phyloP scores from a whole-genome alignment of 2,888 invertebrate genomes.

The Athetis lepigone region DNA sequence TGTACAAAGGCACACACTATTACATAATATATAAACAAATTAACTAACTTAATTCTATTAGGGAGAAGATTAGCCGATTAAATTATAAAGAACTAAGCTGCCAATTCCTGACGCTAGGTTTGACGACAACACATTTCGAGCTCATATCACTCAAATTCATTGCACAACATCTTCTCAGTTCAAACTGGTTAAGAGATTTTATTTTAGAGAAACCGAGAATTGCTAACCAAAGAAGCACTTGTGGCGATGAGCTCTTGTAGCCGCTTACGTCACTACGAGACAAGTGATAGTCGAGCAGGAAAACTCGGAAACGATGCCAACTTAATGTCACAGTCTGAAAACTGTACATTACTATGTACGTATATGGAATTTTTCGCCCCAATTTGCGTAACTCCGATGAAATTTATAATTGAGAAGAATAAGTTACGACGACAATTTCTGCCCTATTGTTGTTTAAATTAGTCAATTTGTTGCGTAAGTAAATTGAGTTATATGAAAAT shows the following conservation, averaged over 20 bases:
- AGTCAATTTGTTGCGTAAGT: slow-evolving; percentile 5
- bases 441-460: slow-evolving; percentile 17
- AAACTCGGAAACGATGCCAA: slow-evolving; percentile 26
- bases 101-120: neutral
- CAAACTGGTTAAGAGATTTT: slow-evolving; percentile 12
- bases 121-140: neutral
- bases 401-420: slow-evolving; percentile 19
- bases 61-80: no score
- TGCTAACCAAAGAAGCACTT: slow-evolving; percentile 38
- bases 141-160: neutral
- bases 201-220: slow-evolving; percentile 20
- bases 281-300: slow-evolving; percentile 24
- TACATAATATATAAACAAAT: no score
- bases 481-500: slow-evolving; percentile 13
- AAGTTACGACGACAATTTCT: slow-evolving; percentile 7
- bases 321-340: slow-evolving; percentile 18
- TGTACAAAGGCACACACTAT: no score
- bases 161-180: neutral
- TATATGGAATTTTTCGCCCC: slow-evolving; percentile 6
- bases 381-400: neutral
- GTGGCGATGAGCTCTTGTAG: slow-evolving; percentile 29
- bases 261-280: slow-evolving; percentile 48
- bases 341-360: slow-evolving; percentile 3
- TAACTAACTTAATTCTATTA: neutral
- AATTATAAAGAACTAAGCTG: neutral